Evolutionary conservation across 2,113 vertebrate species (phyloP).

Genomic region (Pungitius pungitius): DNA sequence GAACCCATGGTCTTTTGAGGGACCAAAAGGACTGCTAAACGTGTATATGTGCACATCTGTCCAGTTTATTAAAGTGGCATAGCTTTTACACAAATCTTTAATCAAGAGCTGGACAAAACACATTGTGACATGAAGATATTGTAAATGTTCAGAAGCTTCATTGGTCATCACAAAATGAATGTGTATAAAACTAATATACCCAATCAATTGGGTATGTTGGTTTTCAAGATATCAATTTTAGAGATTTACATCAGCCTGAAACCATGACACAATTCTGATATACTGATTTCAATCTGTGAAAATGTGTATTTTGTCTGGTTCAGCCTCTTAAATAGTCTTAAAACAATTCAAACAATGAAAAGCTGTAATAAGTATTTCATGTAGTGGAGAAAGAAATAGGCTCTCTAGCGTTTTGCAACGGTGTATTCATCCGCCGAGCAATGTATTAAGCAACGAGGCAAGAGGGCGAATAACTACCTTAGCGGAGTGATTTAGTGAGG

Average conservation of each 20-base stretch:
- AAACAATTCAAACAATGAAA: not conserved
- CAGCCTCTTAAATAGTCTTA: not conserved
- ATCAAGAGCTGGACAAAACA: not conserved
- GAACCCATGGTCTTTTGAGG: not conserved
- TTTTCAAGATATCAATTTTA: not conserved
- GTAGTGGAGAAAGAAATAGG: slow-evolving; percentile 31
- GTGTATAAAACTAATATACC: not conserved
- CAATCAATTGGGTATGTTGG: no score
- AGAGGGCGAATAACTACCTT: slow-evolving; percentile 61
- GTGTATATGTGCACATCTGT: not conserved
- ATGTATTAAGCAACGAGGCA: slow-evolving; percentile 37
- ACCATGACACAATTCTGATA: not conserved
- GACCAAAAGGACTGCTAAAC: not conserved
- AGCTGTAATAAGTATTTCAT: not conserved
- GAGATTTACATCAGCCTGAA: not conserved
- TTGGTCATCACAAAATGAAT: not conserved
- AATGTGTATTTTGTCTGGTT: not conserved
- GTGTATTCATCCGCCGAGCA: slow-evolving; percentile 72
- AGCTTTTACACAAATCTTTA: not conserved
- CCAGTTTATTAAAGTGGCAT: not conserved
- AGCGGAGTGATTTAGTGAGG: slow-evolving; percentile 80
- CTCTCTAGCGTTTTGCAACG: not conserved
- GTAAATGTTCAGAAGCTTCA: not conserved
- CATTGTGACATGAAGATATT: not conserved
- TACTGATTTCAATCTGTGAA: not conserved